These are phyloP conservation scores for Synanthedon andrenaeformis DNA, from an alignment of 2,888 invertebrate species.

Conservation along the genomic window DNA sequence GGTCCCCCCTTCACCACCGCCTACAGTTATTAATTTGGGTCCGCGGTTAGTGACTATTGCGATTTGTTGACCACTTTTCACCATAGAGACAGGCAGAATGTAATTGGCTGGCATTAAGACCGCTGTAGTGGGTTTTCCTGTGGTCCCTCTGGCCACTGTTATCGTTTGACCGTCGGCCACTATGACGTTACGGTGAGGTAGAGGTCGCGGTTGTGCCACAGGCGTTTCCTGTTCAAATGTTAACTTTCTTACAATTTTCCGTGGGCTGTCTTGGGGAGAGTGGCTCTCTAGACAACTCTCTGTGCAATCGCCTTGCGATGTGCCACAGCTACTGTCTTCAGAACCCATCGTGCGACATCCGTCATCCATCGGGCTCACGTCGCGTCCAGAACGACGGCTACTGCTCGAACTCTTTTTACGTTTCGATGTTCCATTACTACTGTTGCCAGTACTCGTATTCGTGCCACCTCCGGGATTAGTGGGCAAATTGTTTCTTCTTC, in stretches of 20 bases:
- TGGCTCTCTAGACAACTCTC: conserved; percentile 64
- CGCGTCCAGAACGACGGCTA: conserved; percentile 68
- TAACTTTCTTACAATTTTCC: conserved; percentile 54
- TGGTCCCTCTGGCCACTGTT: conserved; percentile 70
- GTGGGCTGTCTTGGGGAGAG: conserved; percentile 69
- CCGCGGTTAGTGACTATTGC: conserved; percentile 80
- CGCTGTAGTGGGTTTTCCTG: conserved; percentile 73
- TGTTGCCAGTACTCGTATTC: background rate
- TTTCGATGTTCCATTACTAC: conserved; percentile 68
- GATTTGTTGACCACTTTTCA: conserved; percentile 79
- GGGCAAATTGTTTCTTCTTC: conserved; percentile 79
- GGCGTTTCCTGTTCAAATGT: conserved; percentile 58
- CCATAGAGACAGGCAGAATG: conserved; percentile 77
- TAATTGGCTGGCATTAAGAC: conserved; percentile 81
- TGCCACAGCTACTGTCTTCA: conserved; percentile 81
- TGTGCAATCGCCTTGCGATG: conserved; percentile 66
- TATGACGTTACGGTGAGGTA: conserved; percentile 68
- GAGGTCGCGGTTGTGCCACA: conserved; percentile 29
- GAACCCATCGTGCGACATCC: conserved; percentile 78
- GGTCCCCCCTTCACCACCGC: conserved; percentile 55
- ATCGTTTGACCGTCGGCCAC: conserved; percentile 76
- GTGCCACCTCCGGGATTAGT: conserved; percentile 68
- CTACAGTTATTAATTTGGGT: conserved; percentile 62
- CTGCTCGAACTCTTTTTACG: conserved; percentile 76
- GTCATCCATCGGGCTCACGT: conserved; percentile 75